A percentile compares a stretch with the other conserved stretches of the same genome.
Conservation (phyloP, 2,888 invertebrate genomes). For the Coronaproctus castanopsis region DNA sequence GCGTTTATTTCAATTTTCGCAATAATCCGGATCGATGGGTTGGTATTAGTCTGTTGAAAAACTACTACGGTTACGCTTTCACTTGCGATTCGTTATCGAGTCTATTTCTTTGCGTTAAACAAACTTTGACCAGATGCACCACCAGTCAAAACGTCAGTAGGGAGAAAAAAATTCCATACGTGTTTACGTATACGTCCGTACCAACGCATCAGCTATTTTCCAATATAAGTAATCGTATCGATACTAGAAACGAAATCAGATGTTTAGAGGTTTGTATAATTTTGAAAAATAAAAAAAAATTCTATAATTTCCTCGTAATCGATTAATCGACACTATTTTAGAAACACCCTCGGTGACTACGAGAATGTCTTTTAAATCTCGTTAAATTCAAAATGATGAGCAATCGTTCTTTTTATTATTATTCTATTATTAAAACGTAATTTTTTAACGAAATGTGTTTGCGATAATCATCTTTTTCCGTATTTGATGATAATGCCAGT, state of each 20-base stretch:
- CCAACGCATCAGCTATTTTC: slow-evolving; percentile 14
- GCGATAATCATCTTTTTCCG: too few species aligned
- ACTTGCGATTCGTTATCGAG: background rate
- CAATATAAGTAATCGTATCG: slow-evolving; percentile 16
- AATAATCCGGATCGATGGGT: slow-evolving; percentile 14
- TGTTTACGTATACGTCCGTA: background rate
- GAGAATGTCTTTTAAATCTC: too few species aligned
- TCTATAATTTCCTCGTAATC: too few species aligned
- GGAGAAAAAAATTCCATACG: background rate
- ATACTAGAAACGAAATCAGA: slow-evolving; percentile 25
- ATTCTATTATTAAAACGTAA: too few species aligned
- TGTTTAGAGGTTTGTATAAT: slow-evolving; percentile 27
- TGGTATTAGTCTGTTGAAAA: slow-evolving; percentile 15
- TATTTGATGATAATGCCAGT: too few species aligned
- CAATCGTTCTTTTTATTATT: too few species aligned
- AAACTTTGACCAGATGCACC: slow-evolving; percentile 1
- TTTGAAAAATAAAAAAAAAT: too few species aligned
- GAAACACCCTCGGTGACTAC: too few species aligned
- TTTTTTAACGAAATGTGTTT: too few species aligned
- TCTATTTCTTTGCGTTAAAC: background rate
- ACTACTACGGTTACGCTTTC: slow-evolving; percentile 15
- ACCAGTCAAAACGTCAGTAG: background rate
- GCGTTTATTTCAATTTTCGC: slow-evolving; percentile 15
- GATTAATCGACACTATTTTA: too few species aligned
- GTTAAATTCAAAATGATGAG: too few species aligned